A percentile compares a stretch with the other conserved stretches of the same genome.
These are phyloP conservation scores for Trichonephila clavata DNA, from an alignment of 1,140 invertebrate species.

Conservation along the genomic window DNA sequence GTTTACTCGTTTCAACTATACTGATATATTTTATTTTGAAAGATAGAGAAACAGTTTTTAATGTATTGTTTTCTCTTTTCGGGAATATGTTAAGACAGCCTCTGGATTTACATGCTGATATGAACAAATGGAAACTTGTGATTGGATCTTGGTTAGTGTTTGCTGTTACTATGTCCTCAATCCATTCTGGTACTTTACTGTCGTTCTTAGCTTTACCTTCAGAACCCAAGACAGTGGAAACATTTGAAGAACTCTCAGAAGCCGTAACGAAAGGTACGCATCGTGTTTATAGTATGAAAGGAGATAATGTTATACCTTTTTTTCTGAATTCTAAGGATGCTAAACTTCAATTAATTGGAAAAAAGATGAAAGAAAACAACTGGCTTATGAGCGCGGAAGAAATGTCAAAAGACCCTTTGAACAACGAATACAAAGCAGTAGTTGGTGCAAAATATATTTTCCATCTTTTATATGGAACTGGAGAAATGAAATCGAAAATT, in stretches of 20 bases:
- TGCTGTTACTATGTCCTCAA: not conserved
- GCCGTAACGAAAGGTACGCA: not conserved
- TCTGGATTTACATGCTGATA: not conserved
- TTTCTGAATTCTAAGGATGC: not conserved
- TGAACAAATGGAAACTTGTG: not conserved
- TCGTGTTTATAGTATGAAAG: not conserved
- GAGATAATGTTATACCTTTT: not conserved
- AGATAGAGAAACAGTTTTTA: not conserved
- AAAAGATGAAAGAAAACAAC: not conserved
- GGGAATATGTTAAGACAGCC: not conserved
- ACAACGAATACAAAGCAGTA: not conserved
- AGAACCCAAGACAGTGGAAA: not conserved
- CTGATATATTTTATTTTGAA: not conserved
- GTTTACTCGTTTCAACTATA: not conserved
- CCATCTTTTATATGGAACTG: not conserved
- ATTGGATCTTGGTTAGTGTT: not conserved
- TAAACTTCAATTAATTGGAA: not conserved
- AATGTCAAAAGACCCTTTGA: too few relatives aligned
- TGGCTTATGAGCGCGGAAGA: not conserved
- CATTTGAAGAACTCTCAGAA: not conserved
- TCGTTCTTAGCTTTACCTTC: not conserved
- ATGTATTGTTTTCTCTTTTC: not conserved
- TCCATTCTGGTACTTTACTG: not conserved
- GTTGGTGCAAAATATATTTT: not conserved
- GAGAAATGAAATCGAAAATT: not conserved